Evolutionary conservation across 2,888 invertebrate genomes (phyloP).

Genomic region (Melanostoma mellinum): DNA sequence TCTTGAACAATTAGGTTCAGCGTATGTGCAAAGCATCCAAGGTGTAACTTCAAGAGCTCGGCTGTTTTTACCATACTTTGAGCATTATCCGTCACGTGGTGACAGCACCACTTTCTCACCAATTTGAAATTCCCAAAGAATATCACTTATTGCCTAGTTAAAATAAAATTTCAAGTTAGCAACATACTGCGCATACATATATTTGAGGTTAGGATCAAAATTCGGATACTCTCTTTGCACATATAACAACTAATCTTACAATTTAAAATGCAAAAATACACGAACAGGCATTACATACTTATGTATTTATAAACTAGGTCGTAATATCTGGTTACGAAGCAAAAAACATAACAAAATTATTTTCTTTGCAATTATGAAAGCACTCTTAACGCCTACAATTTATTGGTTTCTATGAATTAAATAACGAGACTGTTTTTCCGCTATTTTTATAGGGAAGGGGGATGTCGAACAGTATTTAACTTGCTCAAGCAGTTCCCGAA

Average conservation of each 20-base stretch:
- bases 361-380: not conserved
- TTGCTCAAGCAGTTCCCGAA: no score
- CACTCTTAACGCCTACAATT: no score
- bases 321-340: no score
- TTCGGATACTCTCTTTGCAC: no score
- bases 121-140: not conserved
- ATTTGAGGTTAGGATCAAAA: no score
- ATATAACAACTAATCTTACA: no score
- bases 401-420: no score
- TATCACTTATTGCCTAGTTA: not conserved
- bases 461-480: not conserved
- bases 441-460: not conserved
- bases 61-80: conserved; percentile 1
- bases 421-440: no score
- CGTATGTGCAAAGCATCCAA: not conserved
- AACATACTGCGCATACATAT: no score
- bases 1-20: not conserved
- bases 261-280: no score
- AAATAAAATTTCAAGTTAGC: not conserved
- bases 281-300: no score
- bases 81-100: not conserved
- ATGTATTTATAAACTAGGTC: no score
- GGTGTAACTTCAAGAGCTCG: not conserved
- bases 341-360: not conserved
- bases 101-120: not conserved